A percentile compares a stretch with the other conserved stretches of the same genome.
Evolutionary conservation across 2,888 invertebrate species (phyloP).

Genomic region (Cyclophora punctaria): DNA sequence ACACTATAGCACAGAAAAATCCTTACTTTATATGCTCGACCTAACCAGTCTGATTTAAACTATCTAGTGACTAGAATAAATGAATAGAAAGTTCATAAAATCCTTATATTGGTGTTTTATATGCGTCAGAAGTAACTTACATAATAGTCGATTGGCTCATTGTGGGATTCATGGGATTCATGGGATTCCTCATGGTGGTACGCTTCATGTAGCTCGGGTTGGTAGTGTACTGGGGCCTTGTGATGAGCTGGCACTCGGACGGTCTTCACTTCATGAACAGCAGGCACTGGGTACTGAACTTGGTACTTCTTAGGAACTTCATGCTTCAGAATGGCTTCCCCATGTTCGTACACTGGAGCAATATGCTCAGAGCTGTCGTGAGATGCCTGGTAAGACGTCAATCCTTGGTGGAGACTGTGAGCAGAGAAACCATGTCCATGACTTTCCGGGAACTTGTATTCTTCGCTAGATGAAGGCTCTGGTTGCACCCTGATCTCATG

Average conservation of each 20-base stretch:
- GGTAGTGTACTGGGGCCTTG: constrained; percentile 15
- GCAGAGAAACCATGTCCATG: constrained; percentile 40
- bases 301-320: constrained; percentile 21
- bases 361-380: constrained; percentile 38
- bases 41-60: constrained; percentile 30
- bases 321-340: constrained; percentile 17
- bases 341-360: constrained; percentile 43
- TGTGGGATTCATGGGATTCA: constrained; percentile 37
- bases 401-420: constrained; percentile 43
- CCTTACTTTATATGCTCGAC: constrained; percentile 31
- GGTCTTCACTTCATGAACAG: background rate
- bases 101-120: constrained; percentile 28
- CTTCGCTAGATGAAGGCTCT: constrained; percentile 40
- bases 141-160: constrained; percentile 65
- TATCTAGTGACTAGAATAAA: constrained; percentile 42
- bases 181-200: constrained; percentile 12
- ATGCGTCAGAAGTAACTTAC: constrained; percentile 52
- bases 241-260: constrained; percentile 2
- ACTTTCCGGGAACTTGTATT: constrained; percentile 23
- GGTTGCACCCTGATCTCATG: constrained; percentile 32
- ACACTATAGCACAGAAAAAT: constrained; percentile 17
- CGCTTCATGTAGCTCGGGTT: constrained; percentile 30
- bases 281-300: constrained; percentile 15
- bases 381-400: constrained; percentile 34
- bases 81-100: constrained; percentile 54